Conservation (phyloP, 1,140 invertebrate genomes). For the Epicauta chinensis region DNA sequence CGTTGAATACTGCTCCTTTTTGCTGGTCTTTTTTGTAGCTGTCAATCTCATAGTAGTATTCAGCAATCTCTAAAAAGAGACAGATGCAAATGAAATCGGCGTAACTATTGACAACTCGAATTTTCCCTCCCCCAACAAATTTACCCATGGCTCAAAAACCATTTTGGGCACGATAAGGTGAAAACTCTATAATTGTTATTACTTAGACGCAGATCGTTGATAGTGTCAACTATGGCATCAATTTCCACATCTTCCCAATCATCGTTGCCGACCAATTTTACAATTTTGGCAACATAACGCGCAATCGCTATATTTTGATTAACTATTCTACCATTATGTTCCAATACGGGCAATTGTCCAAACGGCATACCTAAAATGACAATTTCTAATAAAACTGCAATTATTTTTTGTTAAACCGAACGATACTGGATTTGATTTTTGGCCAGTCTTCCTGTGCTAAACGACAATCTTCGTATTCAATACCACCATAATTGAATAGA, state of each 20-base stretch:
- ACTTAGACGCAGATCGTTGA: conserved; percentile 44
- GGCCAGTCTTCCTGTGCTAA: conserved; percentile 53
- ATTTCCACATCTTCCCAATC: conserved; percentile 59
- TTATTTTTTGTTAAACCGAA: neutral
- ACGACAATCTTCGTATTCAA: conserved; percentile 65
- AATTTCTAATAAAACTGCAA: neutral
- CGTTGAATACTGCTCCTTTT: conserved; percentile 41
- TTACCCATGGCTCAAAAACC: too few species aligned
- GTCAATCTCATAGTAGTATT: neutral
- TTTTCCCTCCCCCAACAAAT: too few species aligned
- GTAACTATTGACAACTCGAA: too few species aligned
- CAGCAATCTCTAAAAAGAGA: too few species aligned
- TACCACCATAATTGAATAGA: conserved; percentile 59
- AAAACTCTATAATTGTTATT: neutral
- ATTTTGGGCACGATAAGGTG: too few species aligned
- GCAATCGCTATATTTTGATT: conserved; percentile 63
- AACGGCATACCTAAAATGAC: conserved; percentile 55
- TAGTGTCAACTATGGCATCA: conserved; percentile 55
- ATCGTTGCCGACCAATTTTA: conserved; percentile 54
- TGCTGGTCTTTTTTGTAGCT: neutral
- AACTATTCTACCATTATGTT: conserved; percentile 59
- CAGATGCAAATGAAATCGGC: too few species aligned
- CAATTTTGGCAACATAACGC: conserved; percentile 61
- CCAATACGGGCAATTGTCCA: conserved; percentile 65
- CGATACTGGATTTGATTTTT: conserved; percentile 45